Evolutionary conservation across 2,888 invertebrate genomes (phyloP).

Genomic region (Ecdyonurus torrentis): DNA sequence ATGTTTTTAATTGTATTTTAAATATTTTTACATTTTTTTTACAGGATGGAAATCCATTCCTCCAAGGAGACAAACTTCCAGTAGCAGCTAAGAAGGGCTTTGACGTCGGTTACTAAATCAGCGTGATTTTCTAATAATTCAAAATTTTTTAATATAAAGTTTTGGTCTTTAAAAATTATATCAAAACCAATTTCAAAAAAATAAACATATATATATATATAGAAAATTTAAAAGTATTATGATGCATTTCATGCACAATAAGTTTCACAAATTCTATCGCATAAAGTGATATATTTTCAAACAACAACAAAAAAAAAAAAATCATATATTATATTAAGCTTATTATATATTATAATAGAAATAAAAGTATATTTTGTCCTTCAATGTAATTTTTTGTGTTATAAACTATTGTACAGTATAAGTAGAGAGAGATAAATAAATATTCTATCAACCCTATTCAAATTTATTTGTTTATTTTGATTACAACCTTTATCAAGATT

Average conservation of each 20-base stretch:
- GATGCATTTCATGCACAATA: background rate
- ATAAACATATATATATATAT: background rate
- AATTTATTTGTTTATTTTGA: too few relatives aligned
- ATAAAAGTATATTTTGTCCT: background rate
- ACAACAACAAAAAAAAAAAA: background rate
- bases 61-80: constrained; percentile 71
- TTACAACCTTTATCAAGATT: too few relatives aligned
- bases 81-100: constrained; percentile 88
- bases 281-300: background rate
- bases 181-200: background rate
- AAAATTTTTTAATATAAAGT: background rate
- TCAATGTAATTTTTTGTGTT: background rate
- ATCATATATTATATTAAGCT: too few relatives aligned
- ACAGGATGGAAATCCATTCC: constrained; percentile 63
- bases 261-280: background rate
- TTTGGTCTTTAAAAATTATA: background rate
- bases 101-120: constrained; percentile 36
- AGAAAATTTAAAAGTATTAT: background rate
- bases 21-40: constrained; percentile 19
- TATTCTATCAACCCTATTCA: background rate
- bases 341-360: too few relatives aligned
- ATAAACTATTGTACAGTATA: background rate
- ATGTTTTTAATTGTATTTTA: background rate
- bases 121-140: too few relatives aligned
- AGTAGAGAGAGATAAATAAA: background rate